phyloP scores from a whole-genome alignment of 2,888 invertebrate genomes.

The Sarcophaga variegata region DNA sequence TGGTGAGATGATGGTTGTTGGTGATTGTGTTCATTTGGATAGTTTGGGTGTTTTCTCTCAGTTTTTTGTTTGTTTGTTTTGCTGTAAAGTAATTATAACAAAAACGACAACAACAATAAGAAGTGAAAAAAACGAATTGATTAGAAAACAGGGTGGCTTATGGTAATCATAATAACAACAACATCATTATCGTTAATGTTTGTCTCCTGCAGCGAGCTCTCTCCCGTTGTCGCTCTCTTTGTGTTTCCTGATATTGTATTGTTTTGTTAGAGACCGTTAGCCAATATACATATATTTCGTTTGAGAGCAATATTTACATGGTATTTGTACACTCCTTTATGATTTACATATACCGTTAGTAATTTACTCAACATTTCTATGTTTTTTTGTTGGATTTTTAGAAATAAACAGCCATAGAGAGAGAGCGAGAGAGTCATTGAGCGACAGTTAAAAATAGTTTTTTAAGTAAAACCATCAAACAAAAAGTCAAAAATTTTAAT shows the following conservation, averaged over 20 bases:
- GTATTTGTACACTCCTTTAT: no score
- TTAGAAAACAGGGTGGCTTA: constrained; percentile 53
- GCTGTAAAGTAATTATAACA: constrained; percentile 5
- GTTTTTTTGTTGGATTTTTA: no score
- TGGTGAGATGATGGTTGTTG: constrained; percentile 46
- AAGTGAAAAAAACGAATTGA: not conserved
- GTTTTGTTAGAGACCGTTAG: no score
- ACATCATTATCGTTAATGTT: not conserved
- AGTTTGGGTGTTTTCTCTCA: not conserved
- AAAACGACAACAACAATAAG: constrained; percentile 11
- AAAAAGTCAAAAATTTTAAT: constrained; percentile 61
- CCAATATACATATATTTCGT: no score
- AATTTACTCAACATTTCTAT: no score
- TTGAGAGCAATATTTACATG: no score
- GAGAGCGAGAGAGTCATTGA: no score
- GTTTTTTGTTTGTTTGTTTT: not conserved
- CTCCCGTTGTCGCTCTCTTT: constrained; percentile 23
- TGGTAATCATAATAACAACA: not conserved
- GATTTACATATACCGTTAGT: no score
- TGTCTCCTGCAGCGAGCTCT: not conserved
- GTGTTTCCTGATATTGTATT: no score
- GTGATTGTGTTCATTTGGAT: constrained; percentile 53
- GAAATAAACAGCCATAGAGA: no score
- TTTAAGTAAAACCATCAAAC: not conserved
- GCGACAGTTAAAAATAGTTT: constrained; percentile 14